A percentile compares a stretch with the other conserved stretches of the same genome.
These are phyloP conservation scores for Rugalucina vietnamica DNA, from an alignment of 2,888 invertebrate species.

Conservation along the genomic window DNA sequence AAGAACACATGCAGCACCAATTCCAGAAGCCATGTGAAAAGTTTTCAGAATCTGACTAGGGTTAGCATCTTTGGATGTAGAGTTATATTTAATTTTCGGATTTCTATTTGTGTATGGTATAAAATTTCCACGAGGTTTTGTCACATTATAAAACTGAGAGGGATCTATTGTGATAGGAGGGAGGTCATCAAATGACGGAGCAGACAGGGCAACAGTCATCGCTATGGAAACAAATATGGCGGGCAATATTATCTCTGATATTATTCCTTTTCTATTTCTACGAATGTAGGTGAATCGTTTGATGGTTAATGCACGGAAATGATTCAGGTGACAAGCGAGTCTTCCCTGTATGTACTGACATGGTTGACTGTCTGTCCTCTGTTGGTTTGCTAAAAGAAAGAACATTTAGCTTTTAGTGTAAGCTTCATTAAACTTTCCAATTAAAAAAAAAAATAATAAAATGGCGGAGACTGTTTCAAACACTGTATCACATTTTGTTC, in stretches of 20 bases:
- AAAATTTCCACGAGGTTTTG: slow-evolving; percentile 83
- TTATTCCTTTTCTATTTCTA: slow-evolving; percentile 84
- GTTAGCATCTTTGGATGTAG: slow-evolving; percentile 42
- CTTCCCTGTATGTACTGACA: neutral
- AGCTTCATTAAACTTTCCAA: too few species aligned
- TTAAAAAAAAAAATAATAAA: too few species aligned
- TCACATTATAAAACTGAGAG: slow-evolving; percentile 84
- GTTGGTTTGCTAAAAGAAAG: too few species aligned
- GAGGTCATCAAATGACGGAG: slow-evolving; percentile 78
- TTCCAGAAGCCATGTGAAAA: slow-evolving; percentile 82
- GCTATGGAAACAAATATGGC: slow-evolving; percentile 83
- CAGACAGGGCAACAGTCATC: slow-evolving; percentile 83
- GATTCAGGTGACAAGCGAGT: slow-evolving; percentile 45
- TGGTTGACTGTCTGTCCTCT: too few species aligned
- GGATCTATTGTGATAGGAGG: slow-evolving; percentile 81
- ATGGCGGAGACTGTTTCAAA: too few species aligned
- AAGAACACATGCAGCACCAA: slow-evolving; percentile 84
- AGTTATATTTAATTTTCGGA: slow-evolving; percentile 7
- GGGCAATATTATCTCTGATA: slow-evolving; percentile 83
- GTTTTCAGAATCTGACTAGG: slow-evolving; percentile 79
- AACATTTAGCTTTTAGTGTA: too few species aligned
- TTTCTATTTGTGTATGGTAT: slow-evolving; percentile 80
- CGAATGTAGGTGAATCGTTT: slow-evolving; percentile 84
- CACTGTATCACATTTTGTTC: too few species aligned
- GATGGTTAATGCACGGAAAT: slow-evolving; percentile 83